Evolutionary conservation across 2,888 invertebrate genomes (phyloP).

Genomic region (Tanytarsus gracilentus): DNA sequence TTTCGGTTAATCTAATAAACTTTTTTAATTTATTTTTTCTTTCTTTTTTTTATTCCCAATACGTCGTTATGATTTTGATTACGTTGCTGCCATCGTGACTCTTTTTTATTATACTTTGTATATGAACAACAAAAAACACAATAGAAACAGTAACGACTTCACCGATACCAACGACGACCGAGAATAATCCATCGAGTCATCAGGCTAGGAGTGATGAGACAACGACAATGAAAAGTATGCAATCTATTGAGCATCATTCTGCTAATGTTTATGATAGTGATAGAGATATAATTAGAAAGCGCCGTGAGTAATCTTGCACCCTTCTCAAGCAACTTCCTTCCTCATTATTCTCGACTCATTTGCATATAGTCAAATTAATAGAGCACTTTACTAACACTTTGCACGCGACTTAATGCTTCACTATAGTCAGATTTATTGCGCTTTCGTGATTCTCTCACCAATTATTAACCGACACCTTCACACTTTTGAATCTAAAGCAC

Average conservation of each 20-base stretch:
- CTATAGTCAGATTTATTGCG: too few species aligned
- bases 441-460: too few species aligned
- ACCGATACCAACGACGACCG: slow-evolving; percentile 30
- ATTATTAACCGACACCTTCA: too few species aligned
- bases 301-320: slow-evolving; percentile 21
- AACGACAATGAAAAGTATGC: slow-evolving; percentile 11
- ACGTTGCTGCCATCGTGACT: slow-evolving; percentile 9
- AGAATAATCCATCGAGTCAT: background rate
- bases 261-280: slow-evolving; percentile 35
- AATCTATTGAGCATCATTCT: slow-evolving; percentile 26
- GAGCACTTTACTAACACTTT: too few species aligned
- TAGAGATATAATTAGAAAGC: slow-evolving; percentile 37
- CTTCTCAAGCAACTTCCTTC: too few species aligned
- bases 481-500: too few species aligned
- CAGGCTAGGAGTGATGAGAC: background rate
- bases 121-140: slow-evolving; percentile 33
- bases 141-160: slow-evolving; percentile 37
- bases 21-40: slow-evolving; percentile 25
- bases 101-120: background rate
- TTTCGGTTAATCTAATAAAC: slow-evolving; percentile 31
- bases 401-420: too few species aligned
- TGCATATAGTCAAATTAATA: too few species aligned
- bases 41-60: slow-evolving; percentile 27
- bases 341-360: too few species aligned
- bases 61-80: slow-evolving; percentile 23